Conservation (phyloP, 2,888 invertebrate genomes). For the Norana najaformis region DNA sequence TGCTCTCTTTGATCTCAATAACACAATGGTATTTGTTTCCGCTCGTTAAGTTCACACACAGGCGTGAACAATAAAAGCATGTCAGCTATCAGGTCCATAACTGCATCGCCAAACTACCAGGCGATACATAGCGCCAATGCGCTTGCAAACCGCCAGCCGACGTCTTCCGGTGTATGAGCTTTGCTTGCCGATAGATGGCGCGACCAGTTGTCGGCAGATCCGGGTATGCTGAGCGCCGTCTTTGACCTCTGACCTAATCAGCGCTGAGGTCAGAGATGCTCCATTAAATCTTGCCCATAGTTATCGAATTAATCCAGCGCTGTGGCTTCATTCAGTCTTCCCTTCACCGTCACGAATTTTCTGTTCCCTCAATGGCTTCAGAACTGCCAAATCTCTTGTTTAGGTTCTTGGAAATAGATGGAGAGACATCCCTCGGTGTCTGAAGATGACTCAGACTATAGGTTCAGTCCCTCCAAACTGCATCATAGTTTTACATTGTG, state of each 20-base stretch:
- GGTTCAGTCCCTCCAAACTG: not conserved
- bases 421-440: not conserved
- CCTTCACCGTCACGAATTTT: not conserved
- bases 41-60: not conserved
- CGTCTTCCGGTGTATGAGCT: not conserved
- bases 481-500: not conserved
- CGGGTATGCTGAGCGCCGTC: not conserved
- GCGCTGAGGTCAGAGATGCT: not conserved
- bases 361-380: not conserved
- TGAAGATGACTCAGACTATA: not conserved
- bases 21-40: not conserved
- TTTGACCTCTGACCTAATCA: not conserved
- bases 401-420: not conserved
- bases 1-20: not conserved
- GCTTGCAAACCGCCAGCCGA: not conserved
- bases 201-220: not conserved
- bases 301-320: slow-evolving; percentile 13
- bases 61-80: not conserved
- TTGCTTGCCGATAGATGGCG: not conserved
- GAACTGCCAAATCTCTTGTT: not conserved
- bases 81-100: no score
- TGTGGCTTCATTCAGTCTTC: not conserved
- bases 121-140: not conserved
- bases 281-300: slow-evolving; percentile 9
- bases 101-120: not conserved